phyloP scores from a whole-genome alignment of 2,113 vertebrate genomes.

The Pluvianellus socialis region DNA sequence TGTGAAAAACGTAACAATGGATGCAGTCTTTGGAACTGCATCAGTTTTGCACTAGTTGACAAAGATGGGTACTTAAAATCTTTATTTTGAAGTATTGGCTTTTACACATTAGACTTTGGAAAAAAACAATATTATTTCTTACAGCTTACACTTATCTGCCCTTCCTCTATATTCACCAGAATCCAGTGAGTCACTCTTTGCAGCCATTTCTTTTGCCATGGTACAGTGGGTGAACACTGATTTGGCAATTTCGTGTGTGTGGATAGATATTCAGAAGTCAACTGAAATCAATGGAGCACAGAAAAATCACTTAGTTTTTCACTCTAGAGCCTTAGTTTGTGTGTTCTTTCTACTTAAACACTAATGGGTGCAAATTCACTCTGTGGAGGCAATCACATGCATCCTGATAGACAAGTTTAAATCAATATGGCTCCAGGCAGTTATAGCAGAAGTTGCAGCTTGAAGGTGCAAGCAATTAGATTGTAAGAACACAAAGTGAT shows the following conservation, averaged over 20 bases:
- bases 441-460: not conserved
- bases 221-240: not conserved
- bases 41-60: not conserved
- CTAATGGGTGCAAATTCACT: not conserved
- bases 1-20: not conserved
- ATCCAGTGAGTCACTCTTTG: not conserved
- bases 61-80: not conserved
- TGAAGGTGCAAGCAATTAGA: not conserved
- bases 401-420: not conserved
- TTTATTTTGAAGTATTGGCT: not conserved
- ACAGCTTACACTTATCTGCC: not conserved
- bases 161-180: not conserved
- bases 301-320: not conserved
- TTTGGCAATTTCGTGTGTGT: not conserved
- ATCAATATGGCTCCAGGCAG: not conserved
- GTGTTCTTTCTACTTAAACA: not conserved
- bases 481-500: not conserved
- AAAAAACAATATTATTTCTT: not conserved
- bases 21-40: conserved; percentile 4
- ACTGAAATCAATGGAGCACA: not conserved
- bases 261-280: not conserved
- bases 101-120: not conserved
- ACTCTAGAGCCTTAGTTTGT: not conserved
- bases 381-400: not conserved
- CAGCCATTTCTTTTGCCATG: not conserved